Conservation (phyloP, 2,888 invertebrate genomes). For the Melangyna quadrimaculata region DNA sequence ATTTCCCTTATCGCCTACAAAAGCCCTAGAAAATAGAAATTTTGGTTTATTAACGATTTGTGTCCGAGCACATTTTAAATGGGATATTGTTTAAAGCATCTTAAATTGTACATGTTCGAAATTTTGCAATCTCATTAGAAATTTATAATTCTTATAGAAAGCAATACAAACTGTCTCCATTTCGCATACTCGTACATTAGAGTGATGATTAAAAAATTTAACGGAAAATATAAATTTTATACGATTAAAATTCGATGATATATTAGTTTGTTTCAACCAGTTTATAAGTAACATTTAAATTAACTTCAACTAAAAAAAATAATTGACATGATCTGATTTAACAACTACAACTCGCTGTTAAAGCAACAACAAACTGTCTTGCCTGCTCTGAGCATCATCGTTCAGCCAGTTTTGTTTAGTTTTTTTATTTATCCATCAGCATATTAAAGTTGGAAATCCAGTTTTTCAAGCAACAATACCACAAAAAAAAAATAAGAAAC, state of each 20-base stretch:
- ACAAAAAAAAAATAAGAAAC: neutral
- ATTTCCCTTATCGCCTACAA: too few species aligned
- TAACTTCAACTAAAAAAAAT: slow-evolving; percentile 1
- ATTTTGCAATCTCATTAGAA: neutral
- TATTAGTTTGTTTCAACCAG: neutral
- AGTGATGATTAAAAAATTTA: neutral
- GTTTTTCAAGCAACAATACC: neutral
- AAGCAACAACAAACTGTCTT: neutral
- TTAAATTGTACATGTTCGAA: too few species aligned
- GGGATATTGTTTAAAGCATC: too few species aligned
- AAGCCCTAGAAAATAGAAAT: too few species aligned
- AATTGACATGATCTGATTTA: slow-evolving; percentile 7
- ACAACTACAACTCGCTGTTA: neutral
- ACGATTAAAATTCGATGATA: neutral
- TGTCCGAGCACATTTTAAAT: too few species aligned
- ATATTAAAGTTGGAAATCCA: slow-evolving; percentile 7
- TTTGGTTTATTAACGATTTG: too few species aligned
- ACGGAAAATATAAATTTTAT: neutral
- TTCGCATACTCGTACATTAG: neutral
- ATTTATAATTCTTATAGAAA: neutral
- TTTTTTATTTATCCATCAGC: neutral
- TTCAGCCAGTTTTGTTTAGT: neutral
- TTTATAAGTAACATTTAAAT: slow-evolving; percentile 9
- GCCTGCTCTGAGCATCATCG: neutral
- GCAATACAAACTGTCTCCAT: neutral